Evolutionary conservation across 2,888 invertebrate species (phyloP), one percentile per base, ranked within the genome.

Genomic region (Lomographa bimaculata): DNA sequence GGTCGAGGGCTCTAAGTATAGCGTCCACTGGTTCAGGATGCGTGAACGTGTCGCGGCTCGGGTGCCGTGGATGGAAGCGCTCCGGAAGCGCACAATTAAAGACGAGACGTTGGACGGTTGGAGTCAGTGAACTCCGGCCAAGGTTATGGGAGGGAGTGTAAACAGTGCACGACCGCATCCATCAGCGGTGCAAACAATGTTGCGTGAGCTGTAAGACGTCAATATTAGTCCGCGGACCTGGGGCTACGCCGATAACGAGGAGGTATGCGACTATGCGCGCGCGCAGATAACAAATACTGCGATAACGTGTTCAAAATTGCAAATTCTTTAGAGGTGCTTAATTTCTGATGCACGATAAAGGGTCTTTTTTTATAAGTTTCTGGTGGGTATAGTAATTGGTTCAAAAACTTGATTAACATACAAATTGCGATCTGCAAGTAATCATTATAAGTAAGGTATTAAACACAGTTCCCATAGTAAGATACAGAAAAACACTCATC

Each of bases 81-180:
- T 65, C 77, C 81, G 82, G 84, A 85, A 81, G 64, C 68, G 56
- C 57, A 71, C 72, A 75, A 79, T 76, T 77, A 77, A 70, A 76
- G 64, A 59, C 66, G 62, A 54, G 57, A 64, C 64, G 60, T 66
- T 58, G 56, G 60, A 57, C 55, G 64, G n/a, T n/a, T n/a, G n/a
- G n/a, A 69, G 81, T 80, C 85, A 77, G 54, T 79, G 82, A 86
- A 77, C 86, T 70, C 73, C 11, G 49, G 39, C 51, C 82, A 84
- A 84, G 86, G 82, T 79, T 79, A 75, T 65, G 65, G 65, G 63
- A 69, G 66, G 71, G 74, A 79, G 66, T 57, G 71, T 72, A 73
- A 71, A 73, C 70, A 74, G 47, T 24, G 42, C 45, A 63, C 60
- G 50, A 70, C 69, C 70, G 63, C 74, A 74, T 81, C 77, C 79